Evolutionary conservation across 2,113 vertebrate species (phyloP).

Genomic region (Ictidomys tridecemlineatus): DNA sequence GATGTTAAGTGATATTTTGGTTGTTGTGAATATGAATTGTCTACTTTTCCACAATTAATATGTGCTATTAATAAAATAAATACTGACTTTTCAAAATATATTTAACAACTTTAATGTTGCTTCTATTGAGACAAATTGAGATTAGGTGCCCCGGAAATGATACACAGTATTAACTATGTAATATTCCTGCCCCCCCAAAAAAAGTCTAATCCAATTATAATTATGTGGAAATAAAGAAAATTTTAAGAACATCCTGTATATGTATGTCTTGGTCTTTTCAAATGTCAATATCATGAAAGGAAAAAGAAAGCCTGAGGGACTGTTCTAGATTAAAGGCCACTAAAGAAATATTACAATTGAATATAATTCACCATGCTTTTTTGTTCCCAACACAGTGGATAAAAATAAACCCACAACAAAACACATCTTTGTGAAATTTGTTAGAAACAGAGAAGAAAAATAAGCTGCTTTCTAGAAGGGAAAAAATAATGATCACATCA

Average conservation of each 20-base stretch:
- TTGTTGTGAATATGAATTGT: background rate
- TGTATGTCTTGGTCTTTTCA: background rate
- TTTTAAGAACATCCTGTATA: slow-evolving; percentile 11
- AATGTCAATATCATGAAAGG: background rate
- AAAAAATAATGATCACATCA: background rate
- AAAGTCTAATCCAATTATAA: slow-evolving; percentile 13
- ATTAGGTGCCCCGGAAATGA: background rate
- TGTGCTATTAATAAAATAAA: background rate
- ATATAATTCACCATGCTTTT: background rate
- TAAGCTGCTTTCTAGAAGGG: background rate
- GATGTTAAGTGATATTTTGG: background rate
- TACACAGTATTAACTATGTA: background rate
- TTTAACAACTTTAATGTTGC: background rate
- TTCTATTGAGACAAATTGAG: background rate
- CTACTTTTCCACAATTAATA: slow-evolving; percentile 46
- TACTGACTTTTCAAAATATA: background rate
- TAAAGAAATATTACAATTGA: background rate
- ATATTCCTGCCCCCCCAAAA: background rate
- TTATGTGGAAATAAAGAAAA: background rate
- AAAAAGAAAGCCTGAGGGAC: background rate
- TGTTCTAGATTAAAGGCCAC: background rate
- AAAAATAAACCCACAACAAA: slow-evolving; percentile 36
- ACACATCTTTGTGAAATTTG: slow-evolving; percentile 14
- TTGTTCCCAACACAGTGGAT: background rate
- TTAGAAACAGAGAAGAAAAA: background rate